phyloP scores from a whole-genome alignment of 2,797 vertebrate genomes.

The Acrossocheilus fasciatus region DNA sequence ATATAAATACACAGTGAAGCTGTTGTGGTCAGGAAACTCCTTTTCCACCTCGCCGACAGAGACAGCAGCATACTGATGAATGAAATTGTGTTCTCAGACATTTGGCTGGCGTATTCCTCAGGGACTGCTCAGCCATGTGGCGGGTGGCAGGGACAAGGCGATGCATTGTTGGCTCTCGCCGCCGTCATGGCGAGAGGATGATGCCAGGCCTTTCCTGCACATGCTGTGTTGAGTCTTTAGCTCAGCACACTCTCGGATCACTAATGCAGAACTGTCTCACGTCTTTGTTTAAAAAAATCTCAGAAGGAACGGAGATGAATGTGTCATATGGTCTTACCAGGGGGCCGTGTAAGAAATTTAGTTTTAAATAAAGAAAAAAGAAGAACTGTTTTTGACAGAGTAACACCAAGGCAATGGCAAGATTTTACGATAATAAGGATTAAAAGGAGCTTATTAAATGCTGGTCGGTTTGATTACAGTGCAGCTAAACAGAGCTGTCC shows the following conservation, averaged over 20 bases:
- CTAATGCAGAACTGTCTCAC: slow-evolving; percentile 26
- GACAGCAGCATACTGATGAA: slow-evolving; percentile 36
- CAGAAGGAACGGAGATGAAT: slow-evolving; percentile 10
- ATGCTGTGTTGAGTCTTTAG: slow-evolving; percentile 45
- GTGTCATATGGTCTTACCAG: slow-evolving; percentile 2
- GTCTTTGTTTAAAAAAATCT: slow-evolving; percentile 50
- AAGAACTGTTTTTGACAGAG: not conserved
- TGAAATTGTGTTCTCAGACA: slow-evolving; percentile 36
- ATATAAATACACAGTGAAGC: not conserved
- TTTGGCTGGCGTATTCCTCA: slow-evolving; percentile 41
- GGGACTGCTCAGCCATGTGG: slow-evolving; percentile 48
- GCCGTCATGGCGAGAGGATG: slow-evolving; percentile 33
- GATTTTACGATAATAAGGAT: not conserved
- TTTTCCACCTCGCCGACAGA: slow-evolving; percentile 7
- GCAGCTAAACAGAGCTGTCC: not conserved
- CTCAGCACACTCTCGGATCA: slow-evolving; percentile 41
- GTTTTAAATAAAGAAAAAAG: slow-evolving; percentile 5
- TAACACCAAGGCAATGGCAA: not conserved
- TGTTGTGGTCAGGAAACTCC: not conserved
- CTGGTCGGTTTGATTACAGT: not conserved
- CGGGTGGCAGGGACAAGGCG: slow-evolving; percentile 34
- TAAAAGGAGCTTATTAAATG: not conserved
- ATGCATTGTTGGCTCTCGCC: slow-evolving; percentile 41
- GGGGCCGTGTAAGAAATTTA: not conserved
- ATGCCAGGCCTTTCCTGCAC: slow-evolving; percentile 38